Evolutionary conservation across 2,888 invertebrate species (phyloP), one percentile per base, ranked within the genome.

Genomic region (Trichopoda pennipes): DNA sequence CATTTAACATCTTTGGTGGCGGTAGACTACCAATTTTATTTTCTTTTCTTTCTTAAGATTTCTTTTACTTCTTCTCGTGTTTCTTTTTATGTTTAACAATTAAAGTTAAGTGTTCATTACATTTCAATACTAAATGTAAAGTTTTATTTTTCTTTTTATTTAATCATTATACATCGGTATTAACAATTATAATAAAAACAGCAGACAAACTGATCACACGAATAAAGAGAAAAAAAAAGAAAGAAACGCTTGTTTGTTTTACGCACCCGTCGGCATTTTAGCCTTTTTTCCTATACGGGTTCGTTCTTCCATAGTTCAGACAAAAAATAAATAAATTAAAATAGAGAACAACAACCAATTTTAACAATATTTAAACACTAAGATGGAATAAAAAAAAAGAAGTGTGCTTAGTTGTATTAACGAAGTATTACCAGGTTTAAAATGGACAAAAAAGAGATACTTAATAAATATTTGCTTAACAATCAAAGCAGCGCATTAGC

Each of bases 211-310:
- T 38, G 38, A 51, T 66, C 12, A 12, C 42, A 12, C 49, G 56
- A 32, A 38, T 19, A 23, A 35, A 53, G 16, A 10, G 17, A 17
- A 1, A 19, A 19, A 49, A 9, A 17, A 19, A 49, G 17, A 49
- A 9, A 16, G 61, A 66, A 63, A 63, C 51, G 17, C 9, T 84
- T 89, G 88, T 89, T 89, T 89, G 88, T 80, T 86, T 88, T 89
- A 89, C 88, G 86, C 88, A 88, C 88, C 88, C 88, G 88, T 89
- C 87, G 89, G 88, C 87, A 85, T 88, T 49, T 88, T 85, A 84
- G 78, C 53, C 76, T 70, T 81, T 58, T 61, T 64, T 23, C 19
- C 21, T 63, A 6, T 76, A 17, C 16, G 6, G 47, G 38, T 75
- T 35, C 42, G 53, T n/a, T 73, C 42, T 55, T 68, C 23, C 19